Percentiles rank a stretch among this genome's conserved stretches.
Conservation (phyloP, 1,140 invertebrate genomes). For the Harpegnathos saltator region DNA sequence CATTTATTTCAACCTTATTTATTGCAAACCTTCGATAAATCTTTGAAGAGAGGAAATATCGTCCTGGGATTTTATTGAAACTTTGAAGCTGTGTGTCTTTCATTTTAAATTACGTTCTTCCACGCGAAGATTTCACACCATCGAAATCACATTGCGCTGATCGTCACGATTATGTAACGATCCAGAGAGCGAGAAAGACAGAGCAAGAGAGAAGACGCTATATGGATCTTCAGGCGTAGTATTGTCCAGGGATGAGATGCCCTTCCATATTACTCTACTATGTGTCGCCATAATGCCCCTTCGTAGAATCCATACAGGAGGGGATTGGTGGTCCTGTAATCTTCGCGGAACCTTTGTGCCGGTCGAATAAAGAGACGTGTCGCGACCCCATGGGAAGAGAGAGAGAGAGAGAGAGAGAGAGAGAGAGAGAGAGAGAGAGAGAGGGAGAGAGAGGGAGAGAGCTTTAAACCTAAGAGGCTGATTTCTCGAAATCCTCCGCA, state of each 20-base stretch:
- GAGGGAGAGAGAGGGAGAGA: slow-evolving; percentile 23
- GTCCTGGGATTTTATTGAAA: neutral
- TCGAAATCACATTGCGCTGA: slow-evolving; percentile 14
- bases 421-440: slow-evolving; percentile 10
- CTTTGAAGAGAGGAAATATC: too few relatives aligned
- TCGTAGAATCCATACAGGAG: slow-evolving; percentile 80
- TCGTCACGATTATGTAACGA: slow-evolving; percentile 35
- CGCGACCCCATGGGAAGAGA: slow-evolving; percentile 71
- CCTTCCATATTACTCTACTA: slow-evolving; percentile 79
- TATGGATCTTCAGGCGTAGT: slow-evolving; percentile 74
- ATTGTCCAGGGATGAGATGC: slow-evolving; percentile 83
- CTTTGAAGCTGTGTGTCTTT: neutral
- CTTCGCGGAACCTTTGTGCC: slow-evolving; percentile 83
- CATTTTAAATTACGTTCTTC: neutral
- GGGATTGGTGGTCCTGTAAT: slow-evolving; percentile 83
- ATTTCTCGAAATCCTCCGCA: slow-evolving; percentile 67
- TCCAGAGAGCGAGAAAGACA: neutral
- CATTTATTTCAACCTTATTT: slow-evolving; percentile 3
- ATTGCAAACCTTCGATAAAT: neutral
- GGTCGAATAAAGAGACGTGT: slow-evolving; percentile 83
- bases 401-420: slow-evolving; percentile 29
- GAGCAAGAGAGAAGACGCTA: slow-evolving; percentile 32
- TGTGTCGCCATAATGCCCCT: slow-evolving; percentile 79
- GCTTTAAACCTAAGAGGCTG: slow-evolving; percentile 80
- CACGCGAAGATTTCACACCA: neutral